Base-by-base conservation (phyloP, 2,888 invertebrate species). In the Lucinisca nassula region DNA sequence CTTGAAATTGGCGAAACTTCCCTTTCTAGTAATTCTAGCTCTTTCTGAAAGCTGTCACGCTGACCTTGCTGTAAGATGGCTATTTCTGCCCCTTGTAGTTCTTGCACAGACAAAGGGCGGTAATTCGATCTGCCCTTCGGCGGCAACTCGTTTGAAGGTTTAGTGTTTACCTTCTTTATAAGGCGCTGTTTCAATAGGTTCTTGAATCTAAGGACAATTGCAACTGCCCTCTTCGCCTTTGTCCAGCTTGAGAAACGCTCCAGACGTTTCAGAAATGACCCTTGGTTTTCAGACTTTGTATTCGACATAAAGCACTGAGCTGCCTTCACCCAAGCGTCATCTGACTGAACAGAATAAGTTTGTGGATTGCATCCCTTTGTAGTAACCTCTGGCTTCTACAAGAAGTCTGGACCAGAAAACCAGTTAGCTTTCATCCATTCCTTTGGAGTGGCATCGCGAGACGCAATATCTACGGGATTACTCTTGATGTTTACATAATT, bases 401-500 rank as follows among this genome's bases (percentile, higher is more conserved):
- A 49, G 37, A 84, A 84, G 27, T 77, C 38, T 17, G 79, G 82
- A 27, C 85, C 85, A 6, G 21, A 32, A 38, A 79, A 79, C 82
- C 85, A 83, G n/a, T 72, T 40, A 6, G 72, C 24, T 3, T 74
- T 35, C 21, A 35, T 6, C 1, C 80, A 24, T n/a, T 82, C 82
- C 1, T 73, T 67, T 24, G 55, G 27, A 3, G 72, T 84, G 12
- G 79, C 30, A 35, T 70, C 90, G 58, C 92, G 58, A 32, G 88
- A 91, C 27, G 81, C 89, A 67, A 84, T 37, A 45, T 91, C 90
- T 0, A 87, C 88, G 21, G 85, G 91, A 49, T 91, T 91, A 6
- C 91, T 76, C 1, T 27, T 51, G 17, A 82, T 78, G 2, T 58
- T 76, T 0, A 84, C 79, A 38, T 82, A 58, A n/a, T 78, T 85